Evolutionary conservation across 2,113 vertebrate species (phyloP).

Genomic region (Nettapus auritus): DNA sequence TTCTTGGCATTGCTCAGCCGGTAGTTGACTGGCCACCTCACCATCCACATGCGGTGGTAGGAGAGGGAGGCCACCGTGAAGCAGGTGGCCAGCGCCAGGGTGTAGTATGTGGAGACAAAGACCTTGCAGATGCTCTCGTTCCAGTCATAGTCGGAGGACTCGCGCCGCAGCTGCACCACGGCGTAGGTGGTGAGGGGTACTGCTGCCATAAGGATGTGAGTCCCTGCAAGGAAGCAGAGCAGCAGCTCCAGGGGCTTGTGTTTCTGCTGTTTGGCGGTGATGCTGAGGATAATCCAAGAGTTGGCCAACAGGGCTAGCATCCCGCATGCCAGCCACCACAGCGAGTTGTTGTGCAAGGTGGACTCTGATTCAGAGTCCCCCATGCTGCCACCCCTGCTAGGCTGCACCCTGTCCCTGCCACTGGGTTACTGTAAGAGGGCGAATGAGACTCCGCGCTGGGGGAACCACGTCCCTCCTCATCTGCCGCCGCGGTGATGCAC

Average conservation of each 20-base stretch:
- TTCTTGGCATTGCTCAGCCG: conserved; percentile 85
- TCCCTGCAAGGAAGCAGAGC: conserved; percentile 83
- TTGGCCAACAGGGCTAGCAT: conserved; percentile 83
- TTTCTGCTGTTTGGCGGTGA: conserved; percentile 85
- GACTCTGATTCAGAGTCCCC: conserved; percentile 79
- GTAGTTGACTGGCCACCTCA: conserved; percentile 85
- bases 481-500: not conserved
- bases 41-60: conserved; percentile 88
- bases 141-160: conserved; percentile 84
- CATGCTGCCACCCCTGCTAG: conserved; percentile 66
- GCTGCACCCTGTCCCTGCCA: conserved; percentile 60
- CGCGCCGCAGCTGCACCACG: conserved; percentile 81
- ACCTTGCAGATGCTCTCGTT: conserved; percentile 86
- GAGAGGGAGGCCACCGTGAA: conserved; percentile 84
- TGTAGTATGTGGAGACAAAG: conserved; percentile 86
- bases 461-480: conserved; percentile 22
- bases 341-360: conserved; percentile 79
- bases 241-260: conserved; percentile 84
- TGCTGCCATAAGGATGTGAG: conserved; percentile 83
- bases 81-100: conserved; percentile 82
- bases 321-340: conserved; percentile 86
- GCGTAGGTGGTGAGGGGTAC: conserved; percentile 83
- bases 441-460: conserved; percentile 46
- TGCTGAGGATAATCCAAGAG: conserved; percentile 85
- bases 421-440: not conserved